Evolutionary conservation across 2,888 invertebrate genomes (phyloP), one percentile per base, ranked within the genome.

Genomic region (Sussaba pulchella): DNA sequence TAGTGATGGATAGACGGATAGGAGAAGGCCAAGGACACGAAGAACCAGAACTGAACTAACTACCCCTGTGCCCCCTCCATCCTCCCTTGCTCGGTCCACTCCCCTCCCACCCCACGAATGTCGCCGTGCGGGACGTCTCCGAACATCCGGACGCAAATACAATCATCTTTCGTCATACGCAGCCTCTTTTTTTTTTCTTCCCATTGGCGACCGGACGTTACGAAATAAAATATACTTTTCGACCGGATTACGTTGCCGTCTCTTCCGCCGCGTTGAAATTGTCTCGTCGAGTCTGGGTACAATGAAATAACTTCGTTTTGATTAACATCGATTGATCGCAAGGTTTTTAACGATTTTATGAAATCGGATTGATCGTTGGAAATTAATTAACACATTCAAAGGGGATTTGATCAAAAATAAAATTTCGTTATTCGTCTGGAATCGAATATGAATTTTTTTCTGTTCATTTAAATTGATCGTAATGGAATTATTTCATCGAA

Each of bases 21-120:
- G 64, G 64, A 59, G 71, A 80, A 80, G 75, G 79, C 75, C 79
- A 80, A 86, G 79, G 54, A 82, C 64, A 69, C n/a, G 66, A 61
- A 14, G 50, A 47, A 78, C 21, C 61, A 69, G 75, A 67, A 50
- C 50, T 36, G 43, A 36, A 24, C 47, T 57, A 66, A 36, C 19
- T 41, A 17, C 54, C 31, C 26, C 26, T 26, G 26, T 10, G 12
- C 24, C 17, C 50, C 21, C 50, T 9, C 52, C 26, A 6, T 4
- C 43, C n/a, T n/a, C 43, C 12, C 8, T 39, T 8, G 3, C 12
- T 43, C n/a, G 1, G n/a, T 4, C 43, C 43, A 2, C 43, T n/a
- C 43, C n/a, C n/a, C 43, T 12, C n/a, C 43, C 4, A 10, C 43
- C 43, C 43, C 12, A 4, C 43, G n/a, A 10, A 4, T 1, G 26